Evolutionary conservation across 2,888 invertebrate genomes (phyloP), one percentile per base, ranked within the genome.

Genomic region (Brassicogethes aeneus): DNA sequence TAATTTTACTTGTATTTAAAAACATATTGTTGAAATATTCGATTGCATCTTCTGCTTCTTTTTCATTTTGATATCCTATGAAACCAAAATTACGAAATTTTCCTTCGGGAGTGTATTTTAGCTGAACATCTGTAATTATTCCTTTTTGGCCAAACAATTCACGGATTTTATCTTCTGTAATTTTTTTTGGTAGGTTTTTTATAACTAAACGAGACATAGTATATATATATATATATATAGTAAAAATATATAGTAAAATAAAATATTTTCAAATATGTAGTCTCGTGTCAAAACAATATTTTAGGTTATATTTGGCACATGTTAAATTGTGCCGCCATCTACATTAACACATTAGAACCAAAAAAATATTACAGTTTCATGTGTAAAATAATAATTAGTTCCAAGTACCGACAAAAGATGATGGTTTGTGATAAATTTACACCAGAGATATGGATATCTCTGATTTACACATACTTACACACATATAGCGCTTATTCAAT

Each of bases 41-140:
- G 17, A 81, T 72, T 0, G 96, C 96, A 17, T 72, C 73, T 36
- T 76, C 60, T 0, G 93, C 95, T 59, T 90, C 85, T 36, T 82
- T 79, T 46, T 85, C 85, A 15, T 74, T 79, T 60, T 87, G 82
- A 65, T 80, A 97, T 3, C 97, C 97, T 53, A 99, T 72, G 62
- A 97, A 97, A 2, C 85, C 92, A 70, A 97, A 97, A 56, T 86
- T 83, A 43, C 97, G 76, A 64, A 97, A 97, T 61, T 82, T 82
- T 5, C 96, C 95, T 71, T 90, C 84, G 53, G 83, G 78, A 1
- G 91, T 92, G 59, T 86, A 95, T 65, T 96, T 97, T 3, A 97
- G 68, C 57, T 92, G 89, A 3, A 95, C 78, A 70, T 99, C 97
- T 3, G 96, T 97, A 5, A 99, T 80, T 47, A 78, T 77, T 15